Evolutionary conservation across 2,113 vertebrate species (phyloP), one percentile per base, ranked within the genome.

Genomic region (Cervus canadensis): DNA sequence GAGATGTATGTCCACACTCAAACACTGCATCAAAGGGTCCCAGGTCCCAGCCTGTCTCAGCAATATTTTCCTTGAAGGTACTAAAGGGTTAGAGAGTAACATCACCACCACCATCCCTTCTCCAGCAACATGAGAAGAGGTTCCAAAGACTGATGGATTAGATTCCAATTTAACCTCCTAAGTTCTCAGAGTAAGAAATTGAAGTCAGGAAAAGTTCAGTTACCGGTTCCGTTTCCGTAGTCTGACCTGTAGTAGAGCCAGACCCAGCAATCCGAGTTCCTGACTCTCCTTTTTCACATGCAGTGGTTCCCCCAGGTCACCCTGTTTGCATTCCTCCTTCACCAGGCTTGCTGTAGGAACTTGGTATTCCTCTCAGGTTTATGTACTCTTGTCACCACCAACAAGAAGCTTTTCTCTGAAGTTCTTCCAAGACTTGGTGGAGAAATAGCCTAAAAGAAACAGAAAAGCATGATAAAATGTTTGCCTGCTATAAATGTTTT

Each of bases 211-310:
- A 48, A 67, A 74, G 4, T 64, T 25, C 7, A 48, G 30, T 82
- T 28, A 13, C 17, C 84, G 30, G 23, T 2, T 81, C 2, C 5
- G 2, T 36, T 15, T 81, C 52, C 19, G 0, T 28, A n/a, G 4
- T 59, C 13, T 30, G 36, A 21, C 54, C 3, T 19, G 5, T 2
- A 6, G 0, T 2, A 10, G 5, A 40, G 30, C 40, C 26, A 28
- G 67, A 52, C 11, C 1, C 25, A 23, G 43, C 7, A 74, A 2
- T 21, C n/a, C 9, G 62, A 62, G 4, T n/a, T 67, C 52, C 81
- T 11, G 10, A 21, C 2, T 26, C 26, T 36, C 48, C 30, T n/a
- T 40, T 2, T 2, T 3, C 7, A 59, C 16, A 6, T 1, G 9
- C 2, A 21, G 9, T 15, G 2, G 1, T 30, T 76, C 30, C 21